Conservation (phyloP, 2,888 invertebrate genomes). For the Nowickia ferox region DNA sequence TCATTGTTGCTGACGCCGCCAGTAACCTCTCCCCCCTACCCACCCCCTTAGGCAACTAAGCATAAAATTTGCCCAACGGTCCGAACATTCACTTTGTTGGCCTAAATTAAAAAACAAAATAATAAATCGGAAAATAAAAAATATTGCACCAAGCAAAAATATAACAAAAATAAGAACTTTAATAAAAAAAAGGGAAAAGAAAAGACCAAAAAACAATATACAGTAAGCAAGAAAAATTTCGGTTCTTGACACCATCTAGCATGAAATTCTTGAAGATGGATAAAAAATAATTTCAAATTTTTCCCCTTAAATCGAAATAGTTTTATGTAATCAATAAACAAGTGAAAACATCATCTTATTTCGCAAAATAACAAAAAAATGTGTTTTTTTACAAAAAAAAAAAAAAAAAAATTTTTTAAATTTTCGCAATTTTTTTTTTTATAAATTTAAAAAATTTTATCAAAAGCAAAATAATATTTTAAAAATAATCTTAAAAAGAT, state of each 20-base stretch:
- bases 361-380: too few relatives aligned
- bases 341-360: too few relatives aligned
- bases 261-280: neutral
- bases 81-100: constrained; percentile 69
- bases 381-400: too few relatives aligned
- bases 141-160: constrained; percentile 18
- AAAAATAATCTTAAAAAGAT: too few relatives aligned
- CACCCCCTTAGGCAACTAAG: constrained; percentile 31
- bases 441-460: too few relatives aligned
- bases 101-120: constrained; percentile 70
- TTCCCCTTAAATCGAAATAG: too few relatives aligned
- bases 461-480: too few relatives aligned
- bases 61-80: constrained; percentile 56
- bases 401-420: too few relatives aligned
- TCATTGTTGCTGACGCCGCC: constrained; percentile 13
- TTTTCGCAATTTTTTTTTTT: too few relatives aligned
- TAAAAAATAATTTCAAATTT: neutral
- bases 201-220: neutral
- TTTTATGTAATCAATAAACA: too few relatives aligned
- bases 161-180: constrained; percentile 5
- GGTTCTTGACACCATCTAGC: neutral
- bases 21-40: neutral
- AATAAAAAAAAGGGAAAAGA: constrained; percentile 7
- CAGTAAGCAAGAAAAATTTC: neutral
- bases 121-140: constrained; percentile 22